These are phyloP conservation scores for Drosophila parabipectinata DNA, from an alignment of 1,140 invertebrate genomes.

Conservation along the genomic window DNA sequence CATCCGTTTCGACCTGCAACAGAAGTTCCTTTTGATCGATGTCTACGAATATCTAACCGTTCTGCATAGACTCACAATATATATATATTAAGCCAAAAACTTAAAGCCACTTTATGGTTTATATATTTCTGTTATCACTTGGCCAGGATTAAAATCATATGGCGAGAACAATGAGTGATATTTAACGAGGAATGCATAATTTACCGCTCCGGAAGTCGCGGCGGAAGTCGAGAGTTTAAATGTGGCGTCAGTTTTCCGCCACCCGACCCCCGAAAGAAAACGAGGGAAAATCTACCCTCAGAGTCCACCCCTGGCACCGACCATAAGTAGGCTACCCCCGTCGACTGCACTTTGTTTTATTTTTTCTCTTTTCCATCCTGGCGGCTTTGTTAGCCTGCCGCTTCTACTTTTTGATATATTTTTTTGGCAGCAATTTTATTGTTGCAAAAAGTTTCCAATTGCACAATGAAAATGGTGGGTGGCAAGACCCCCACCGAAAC, in stretches of 20 bases:
- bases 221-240: conserved; percentile 56
- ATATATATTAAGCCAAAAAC: neutral
- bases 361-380: conserved; percentile 18
- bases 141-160: conserved; percentile 14
- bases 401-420: conserved; percentile 14
- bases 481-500: conserved; percentile 22
- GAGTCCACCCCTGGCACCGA: neutral
- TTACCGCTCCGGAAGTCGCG: conserved; percentile 46
- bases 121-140: conserved; percentile 2
- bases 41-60: neutral
- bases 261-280: neutral
- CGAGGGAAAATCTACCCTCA: neutral
- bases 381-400: conserved; percentile 33
- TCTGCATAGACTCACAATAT: neutral
- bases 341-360: conserved; percentile 39
- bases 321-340: conserved; percentile 52
- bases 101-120: neutral
- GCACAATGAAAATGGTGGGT: conserved; percentile 37
- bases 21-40: conserved; percentile 14
- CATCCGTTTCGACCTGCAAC: conserved; percentile 2
- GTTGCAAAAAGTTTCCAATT: conserved; percentile 65
- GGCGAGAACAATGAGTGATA: conserved; percentile 10
- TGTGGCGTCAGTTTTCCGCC: conserved; percentile 31
- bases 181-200: conserved; percentile 31
- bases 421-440: conserved; percentile 50